A percentile compares a stretch with the other conserved stretches of the same genome.
Evolutionary conservation across 2,888 invertebrate genomes (phyloP).

Genomic region (Xestia sexstrigata): DNA sequence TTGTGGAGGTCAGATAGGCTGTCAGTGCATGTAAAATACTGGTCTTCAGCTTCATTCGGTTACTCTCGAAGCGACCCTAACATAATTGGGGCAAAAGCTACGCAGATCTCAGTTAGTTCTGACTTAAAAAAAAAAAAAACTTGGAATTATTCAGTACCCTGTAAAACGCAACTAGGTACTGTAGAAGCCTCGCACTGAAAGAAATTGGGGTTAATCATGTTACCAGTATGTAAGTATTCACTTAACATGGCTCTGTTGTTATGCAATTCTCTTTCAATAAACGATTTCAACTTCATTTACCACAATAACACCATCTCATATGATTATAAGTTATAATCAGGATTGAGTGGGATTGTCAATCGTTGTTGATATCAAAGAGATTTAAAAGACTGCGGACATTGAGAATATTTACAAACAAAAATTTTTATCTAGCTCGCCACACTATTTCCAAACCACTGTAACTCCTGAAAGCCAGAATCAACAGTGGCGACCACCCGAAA

Average conservation of each 20-base stretch:
- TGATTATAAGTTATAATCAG: no score
- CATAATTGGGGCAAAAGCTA: neutral
- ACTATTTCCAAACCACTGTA: no score
- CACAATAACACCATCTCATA: neutral
- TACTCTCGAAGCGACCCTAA: neutral
- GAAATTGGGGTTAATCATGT: slow-evolving; percentile 29
- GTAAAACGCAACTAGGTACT: neutral
- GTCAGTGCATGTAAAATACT: neutral
- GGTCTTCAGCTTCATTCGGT: neutral
- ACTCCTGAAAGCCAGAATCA: no score
- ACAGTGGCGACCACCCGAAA: no score
- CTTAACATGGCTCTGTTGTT: neutral
- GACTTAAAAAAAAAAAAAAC: neutral
- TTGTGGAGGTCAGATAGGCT: neutral
- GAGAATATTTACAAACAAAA: no score
- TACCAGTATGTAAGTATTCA: slow-evolving; percentile 3
- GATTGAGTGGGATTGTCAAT: no score
- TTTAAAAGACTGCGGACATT: no score
- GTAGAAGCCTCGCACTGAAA: slow-evolving; percentile 20
- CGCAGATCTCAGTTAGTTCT: neutral
- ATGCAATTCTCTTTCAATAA: neutral
- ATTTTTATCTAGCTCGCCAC: no score
- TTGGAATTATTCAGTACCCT: neutral
- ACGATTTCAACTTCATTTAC: neutral
- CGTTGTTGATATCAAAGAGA: no score